phyloP scores from a whole-genome alignment of 2,797 vertebrate genomes.

The Danio albolineatus region DNA sequence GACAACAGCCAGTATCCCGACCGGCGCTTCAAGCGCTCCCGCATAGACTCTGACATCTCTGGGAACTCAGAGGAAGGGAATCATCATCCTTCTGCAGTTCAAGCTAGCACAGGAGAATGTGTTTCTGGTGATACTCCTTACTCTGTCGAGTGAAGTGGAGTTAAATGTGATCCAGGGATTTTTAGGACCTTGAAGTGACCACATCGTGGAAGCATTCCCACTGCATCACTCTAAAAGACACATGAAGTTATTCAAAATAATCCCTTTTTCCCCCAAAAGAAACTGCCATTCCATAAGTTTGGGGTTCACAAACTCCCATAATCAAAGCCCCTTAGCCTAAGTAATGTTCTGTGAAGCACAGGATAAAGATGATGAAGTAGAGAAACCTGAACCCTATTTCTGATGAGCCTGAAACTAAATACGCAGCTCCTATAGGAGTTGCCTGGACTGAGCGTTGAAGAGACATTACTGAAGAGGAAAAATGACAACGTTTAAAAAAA shows the following conservation, averaged over 20 bases:
- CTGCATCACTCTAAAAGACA: slow-evolving; percentile 1
- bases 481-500: slow-evolving; percentile 59
- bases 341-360: slow-evolving; percentile 44
- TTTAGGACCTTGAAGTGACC: slow-evolving; percentile 26
- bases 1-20: slow-evolving; percentile 96
- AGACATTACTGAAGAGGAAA: slow-evolving; percentile 59
- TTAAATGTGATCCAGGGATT: slow-evolving; percentile 49
- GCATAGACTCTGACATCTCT: slow-evolving; percentile 77
- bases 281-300: slow-evolving; percentile 7
- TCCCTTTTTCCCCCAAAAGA: neutral
- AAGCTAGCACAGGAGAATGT: slow-evolving; percentile 66
- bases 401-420: slow-evolving; percentile 60
- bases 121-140: slow-evolving; percentile 67
- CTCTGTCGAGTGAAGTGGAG: slow-evolving; percentile 68
- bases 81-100: slow-evolving; percentile 62
- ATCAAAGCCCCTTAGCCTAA: slow-evolving; percentile 6
- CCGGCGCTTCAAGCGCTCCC: slow-evolving; percentile 92
- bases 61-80: slow-evolving; percentile 78
- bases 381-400: slow-evolving; percentile 55
- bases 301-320: slow-evolving; percentile 26
- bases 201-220: slow-evolving; percentile 8
- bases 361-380: slow-evolving; percentile 61
- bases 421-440: slow-evolving; percentile 58
- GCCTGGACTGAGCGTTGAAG: slow-evolving; percentile 62
- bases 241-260: neutral